Percentiles rank a stretch among this genome's conserved stretches.
Evolutionary conservation across 2,113 vertebrate genomes (phyloP).

Genomic region (Spheniscus mendiculus): DNA sequence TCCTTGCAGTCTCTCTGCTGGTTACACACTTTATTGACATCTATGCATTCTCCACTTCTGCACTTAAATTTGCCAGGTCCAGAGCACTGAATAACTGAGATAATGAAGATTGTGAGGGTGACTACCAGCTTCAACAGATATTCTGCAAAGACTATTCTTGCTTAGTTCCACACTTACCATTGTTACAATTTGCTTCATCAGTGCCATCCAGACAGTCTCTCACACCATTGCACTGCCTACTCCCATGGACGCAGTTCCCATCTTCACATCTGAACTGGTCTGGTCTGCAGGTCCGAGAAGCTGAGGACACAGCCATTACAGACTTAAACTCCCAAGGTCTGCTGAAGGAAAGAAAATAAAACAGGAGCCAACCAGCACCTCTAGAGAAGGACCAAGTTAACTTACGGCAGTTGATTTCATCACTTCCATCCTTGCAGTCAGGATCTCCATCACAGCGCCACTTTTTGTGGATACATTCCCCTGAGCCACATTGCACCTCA

Average conservation of each 20-base stretch:
- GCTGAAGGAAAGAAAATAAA: neutral
- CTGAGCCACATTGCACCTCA: constrained; percentile 89
- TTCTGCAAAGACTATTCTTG: neutral
- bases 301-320: constrained; percentile 64
- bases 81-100: constrained; percentile 88
- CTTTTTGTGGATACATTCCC: constrained; percentile 94
- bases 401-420: constrained; percentile 96
- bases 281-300: constrained; percentile 87
- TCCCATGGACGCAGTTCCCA: constrained; percentile 89
- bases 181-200: constrained; percentile 91
- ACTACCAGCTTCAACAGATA: neutral
- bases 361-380: neutral
- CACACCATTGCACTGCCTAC: constrained; percentile 89
- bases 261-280: constrained; percentile 96
- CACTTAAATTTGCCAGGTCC: constrained; percentile 95
- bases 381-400: neutral
- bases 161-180: constrained; percentile 70
- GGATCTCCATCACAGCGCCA: constrained; percentile 97
- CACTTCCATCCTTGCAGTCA: constrained; percentile 95
- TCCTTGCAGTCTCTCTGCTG: constrained; percentile 91
- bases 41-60: constrained; percentile 93
- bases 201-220: constrained; percentile 91
- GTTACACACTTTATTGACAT: constrained; percentile 92
- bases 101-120: neutral
- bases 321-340: neutral